Base-by-base conservation (phyloP, 2,888 invertebrate species). In the Neria commutata region DNA sequence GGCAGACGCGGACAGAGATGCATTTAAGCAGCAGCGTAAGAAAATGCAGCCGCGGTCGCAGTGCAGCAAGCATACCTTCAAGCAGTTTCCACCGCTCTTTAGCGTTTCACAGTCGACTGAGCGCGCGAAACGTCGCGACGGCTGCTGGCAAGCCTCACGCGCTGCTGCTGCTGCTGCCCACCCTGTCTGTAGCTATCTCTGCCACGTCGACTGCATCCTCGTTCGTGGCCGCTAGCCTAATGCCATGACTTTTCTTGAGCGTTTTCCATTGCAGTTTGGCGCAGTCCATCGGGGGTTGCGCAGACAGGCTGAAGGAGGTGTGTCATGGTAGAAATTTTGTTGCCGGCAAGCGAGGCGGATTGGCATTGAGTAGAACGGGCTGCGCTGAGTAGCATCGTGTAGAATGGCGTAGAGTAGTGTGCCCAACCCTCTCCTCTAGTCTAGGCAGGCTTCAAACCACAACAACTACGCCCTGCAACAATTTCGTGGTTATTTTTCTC, bases 21-120 rank as follows among this genome's bases (percentile, higher is more conserved):
- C 37, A 37, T 37, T n/a, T n/a, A n/a, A n/a, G n/a, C n/a, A n/a
- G n/a, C n/a, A n/a, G n/a, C n/a, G n/a, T n/a, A n/a, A n/a, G n/a
- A n/a, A n/a, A n/a, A n/a, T n/a, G n/a, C n/a, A n/a, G n/a, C n/a
- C n/a, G n/a, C n/a, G n/a, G n/a, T n/a, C n/a, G n/a, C n/a, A n/a
- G n/a, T n/a, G n/a, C n/a, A n/a, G n/a, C n/a, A n/a, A n/a, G n/a
- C n/a, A n/a, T n/a, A n/a, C n/a, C n/a, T n/a, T 37, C 19, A 14
- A 4, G 21, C 17, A 42, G 42, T 42, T 42, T 42, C 42, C 42
- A 42, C 42, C n/a, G n/a, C n/a, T n/a, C n/a, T 42, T 42, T 2
- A 42, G 42, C 21, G 5, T 21, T 42, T 42, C 42, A 42, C 42
- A 42, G 42, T 42, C 21, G 42, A 42, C 19, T 42, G 42, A 42